These are phyloP conservation scores for Acronicta leporina DNA, from an alignment of 2,888 invertebrate species.

Conservation along the genomic window DNA sequence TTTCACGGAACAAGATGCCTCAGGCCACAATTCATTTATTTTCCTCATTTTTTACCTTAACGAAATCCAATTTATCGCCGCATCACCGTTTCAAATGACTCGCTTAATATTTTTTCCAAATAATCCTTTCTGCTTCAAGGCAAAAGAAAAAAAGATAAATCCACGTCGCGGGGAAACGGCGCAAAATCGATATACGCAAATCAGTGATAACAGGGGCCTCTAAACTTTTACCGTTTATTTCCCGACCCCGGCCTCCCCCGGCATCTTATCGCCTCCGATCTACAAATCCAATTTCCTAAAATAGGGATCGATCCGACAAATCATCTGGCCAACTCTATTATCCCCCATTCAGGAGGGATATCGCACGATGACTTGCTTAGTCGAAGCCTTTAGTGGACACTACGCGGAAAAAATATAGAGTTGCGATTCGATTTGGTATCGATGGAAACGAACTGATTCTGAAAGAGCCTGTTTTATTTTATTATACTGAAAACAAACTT, in stretches of 20 bases:
- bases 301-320: constrained; percentile 89
- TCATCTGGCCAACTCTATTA: constrained; percentile 87
- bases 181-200: constrained; percentile 86
- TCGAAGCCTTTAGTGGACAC: constrained; percentile 60
- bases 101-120: constrained; percentile 51
- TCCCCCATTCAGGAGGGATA: constrained; percentile 66
- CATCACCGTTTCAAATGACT: constrained; percentile 49
- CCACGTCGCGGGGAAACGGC: constrained; percentile 62
- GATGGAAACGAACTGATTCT: constrained; percentile 22
- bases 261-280: constrained; percentile 83
- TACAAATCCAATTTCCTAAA: constrained; percentile 90
- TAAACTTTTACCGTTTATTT: constrained; percentile 81
- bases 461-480: constrained; percentile 12
- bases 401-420: constrained; percentile 54
- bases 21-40: constrained; percentile 31
- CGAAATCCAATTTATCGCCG: constrained; percentile 54
- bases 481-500: background rate
- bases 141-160: constrained; percentile 65
- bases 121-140: constrained; percentile 52
- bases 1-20: constrained; percentile 22
- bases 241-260: constrained; percentile 61
- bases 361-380: constrained; percentile 67
- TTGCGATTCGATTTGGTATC: constrained; percentile 42
- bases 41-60: constrained; percentile 44
- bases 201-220: constrained; percentile 83